These are phyloP conservation scores for Tinamus major DNA, from an alignment of 2,797 vertebrate species.

Conservation along the genomic window DNA sequence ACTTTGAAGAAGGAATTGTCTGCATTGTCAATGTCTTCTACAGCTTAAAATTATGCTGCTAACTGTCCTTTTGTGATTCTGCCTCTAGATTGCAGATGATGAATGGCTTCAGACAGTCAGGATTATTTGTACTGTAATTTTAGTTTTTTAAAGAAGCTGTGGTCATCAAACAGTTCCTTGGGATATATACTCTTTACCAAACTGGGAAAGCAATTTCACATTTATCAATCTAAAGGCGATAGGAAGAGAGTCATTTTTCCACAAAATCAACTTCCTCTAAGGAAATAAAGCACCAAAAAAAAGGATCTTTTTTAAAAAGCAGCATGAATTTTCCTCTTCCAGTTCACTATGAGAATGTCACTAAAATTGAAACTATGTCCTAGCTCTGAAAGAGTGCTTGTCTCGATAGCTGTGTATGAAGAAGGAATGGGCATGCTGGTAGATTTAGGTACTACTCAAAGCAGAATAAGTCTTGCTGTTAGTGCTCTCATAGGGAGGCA, in stretches of 20 bases:
- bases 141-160: constrained; percentile 12
- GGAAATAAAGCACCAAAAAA: rapidly evolving
- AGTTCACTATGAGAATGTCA: not conserved
- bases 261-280: not conserved
- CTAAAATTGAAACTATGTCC: not conserved
- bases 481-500: not conserved
- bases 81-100: constrained; percentile 14
- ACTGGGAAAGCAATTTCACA: not conserved
- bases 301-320: not conserved
- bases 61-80: not conserved
- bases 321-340: not conserved
- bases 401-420: not conserved
- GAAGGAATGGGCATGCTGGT: not conserved
- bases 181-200: not conserved
- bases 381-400: not conserved
- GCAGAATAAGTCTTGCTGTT: not conserved
- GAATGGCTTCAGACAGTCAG: not conserved
- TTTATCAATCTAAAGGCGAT: not conserved
- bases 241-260: not conserved
- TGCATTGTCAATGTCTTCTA: not conserved
- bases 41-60: not conserved
- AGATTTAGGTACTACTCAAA: not conserved
- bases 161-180: not conserved
- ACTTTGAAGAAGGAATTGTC: not conserved
- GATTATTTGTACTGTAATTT: constrained; percentile 32